Evolutionary conservation across 2,797 vertebrate species (phyloP), one percentile per base, ranked within the genome.

Genomic region (Dromococcyx pavoninus): DNA sequence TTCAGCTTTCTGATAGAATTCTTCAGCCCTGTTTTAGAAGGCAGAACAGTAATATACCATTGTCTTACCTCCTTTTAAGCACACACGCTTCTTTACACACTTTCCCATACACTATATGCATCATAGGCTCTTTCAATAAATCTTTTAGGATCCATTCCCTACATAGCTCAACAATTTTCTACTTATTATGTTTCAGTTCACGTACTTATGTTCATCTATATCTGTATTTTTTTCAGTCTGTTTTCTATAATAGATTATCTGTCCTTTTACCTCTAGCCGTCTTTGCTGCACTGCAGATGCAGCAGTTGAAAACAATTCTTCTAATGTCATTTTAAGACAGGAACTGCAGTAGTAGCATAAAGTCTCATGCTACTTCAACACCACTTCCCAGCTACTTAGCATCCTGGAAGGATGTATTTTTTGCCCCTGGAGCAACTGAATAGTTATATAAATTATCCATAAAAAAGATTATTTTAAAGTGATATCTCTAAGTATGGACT

Each of bases 241-340:
- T 53, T 79, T 71, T 71, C 71, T 69, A 15, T 9, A 33, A 86
- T 1, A 41, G n/a, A 77, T 85, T 79, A 87, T 51, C 48, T 66
- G 28, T 73, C 56, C 88, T 89, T 89, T 92, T 70, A 95, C 66
- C 72, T 89, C 67, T 61, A 89, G 39, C 50, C 39, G 93, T 88
- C 83, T 46, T 93, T 93, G 71, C 93, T 97, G 93, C 92, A 95
- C 58, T 94, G 85, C 93, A 95, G 94, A 93, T 86, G 89, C 35
- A 81, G 88, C 67, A 93, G 75, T 78, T 91, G 85, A 86, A 92
- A 94, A 91, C 48, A 90, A 81, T 87, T 88, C 54, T 89, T 91
- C 71, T 88, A 79, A 77, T 77, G 80, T 85, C 79, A 91, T 93
- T 92, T 94, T 75, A 95, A 89, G 87, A 89, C 82, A 88, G 41